Percentiles rank a stretch among this genome's conserved stretches.
These are phyloP conservation scores for Catalaphyllia jardinei DNA, from an alignment of 64 coral and sea anemone species.

Conservation along the genomic window DNA sequence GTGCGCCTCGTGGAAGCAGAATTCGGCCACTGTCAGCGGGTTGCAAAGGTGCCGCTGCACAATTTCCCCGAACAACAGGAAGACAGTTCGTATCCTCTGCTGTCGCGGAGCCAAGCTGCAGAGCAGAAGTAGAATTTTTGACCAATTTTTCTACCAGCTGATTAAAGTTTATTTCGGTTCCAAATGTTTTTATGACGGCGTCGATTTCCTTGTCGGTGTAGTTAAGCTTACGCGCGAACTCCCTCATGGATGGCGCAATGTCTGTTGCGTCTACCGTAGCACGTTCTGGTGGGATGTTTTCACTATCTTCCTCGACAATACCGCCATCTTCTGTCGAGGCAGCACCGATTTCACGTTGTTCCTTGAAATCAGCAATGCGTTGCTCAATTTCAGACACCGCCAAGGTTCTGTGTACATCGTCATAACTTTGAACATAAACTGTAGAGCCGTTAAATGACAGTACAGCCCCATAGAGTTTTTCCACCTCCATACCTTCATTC, in stretches of 20 bases:
- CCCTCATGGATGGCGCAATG: conserved; percentile 39
- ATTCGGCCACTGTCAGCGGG: background rate
- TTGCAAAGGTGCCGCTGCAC: background rate
- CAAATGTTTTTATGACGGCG: conserved; percentile 62
- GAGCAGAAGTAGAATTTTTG: conserved; percentile 28
- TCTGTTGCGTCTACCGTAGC: background rate
- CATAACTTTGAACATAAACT: conserved; percentile 13
- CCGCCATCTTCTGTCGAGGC: background rate
- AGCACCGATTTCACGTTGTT: background rate
- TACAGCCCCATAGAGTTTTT: conserved; percentile 7
- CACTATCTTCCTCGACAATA: background rate
- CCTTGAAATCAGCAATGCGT: background rate
- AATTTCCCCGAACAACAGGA: background rate
- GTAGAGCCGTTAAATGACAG: conserved; percentile 6
- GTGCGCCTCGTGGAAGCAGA: background rate
- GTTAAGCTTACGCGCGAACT: conserved; percentile 67
- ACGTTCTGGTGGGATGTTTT: background rate
- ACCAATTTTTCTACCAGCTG: conserved; percentile 61
- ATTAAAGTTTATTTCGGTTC: conserved; percentile 60
- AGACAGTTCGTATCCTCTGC: background rate
- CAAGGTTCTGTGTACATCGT: background rate
- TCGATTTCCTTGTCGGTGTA: conserved; percentile 61
- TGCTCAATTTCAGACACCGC: conserved; percentile 17
- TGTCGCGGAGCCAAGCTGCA: background rate
- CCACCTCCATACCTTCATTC: background rate